phyloP scores from a whole-genome alignment of 30 jellyfish, hydroid and myxozoan genomes.

The Aurelia aurita region DNA sequence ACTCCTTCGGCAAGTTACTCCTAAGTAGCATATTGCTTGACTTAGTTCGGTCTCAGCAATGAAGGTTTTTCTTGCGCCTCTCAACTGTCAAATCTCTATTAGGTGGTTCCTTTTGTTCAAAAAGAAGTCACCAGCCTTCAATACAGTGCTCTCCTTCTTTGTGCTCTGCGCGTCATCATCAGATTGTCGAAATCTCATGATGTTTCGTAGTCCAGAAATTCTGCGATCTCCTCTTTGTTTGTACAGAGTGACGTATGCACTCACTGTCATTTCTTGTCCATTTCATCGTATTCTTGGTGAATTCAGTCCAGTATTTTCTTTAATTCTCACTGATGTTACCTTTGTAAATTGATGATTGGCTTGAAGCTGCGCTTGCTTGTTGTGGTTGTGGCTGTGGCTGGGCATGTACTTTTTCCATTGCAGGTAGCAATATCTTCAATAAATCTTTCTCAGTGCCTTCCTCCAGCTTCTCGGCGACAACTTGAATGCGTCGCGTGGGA shows the following conservation, averaged over 20 bases:
- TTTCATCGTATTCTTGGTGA: neutral
- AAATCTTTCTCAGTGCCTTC: too few species aligned
- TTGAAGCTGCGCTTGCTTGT: too few species aligned
- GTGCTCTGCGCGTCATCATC: conserved; percentile 13
- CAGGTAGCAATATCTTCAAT: too few species aligned
- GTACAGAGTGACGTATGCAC: conserved; percentile 12
- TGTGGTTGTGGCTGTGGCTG: too few species aligned
- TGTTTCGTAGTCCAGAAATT: conserved; percentile 17
- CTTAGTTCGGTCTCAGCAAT: conserved; percentile 16
- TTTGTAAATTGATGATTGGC: too few species aligned
- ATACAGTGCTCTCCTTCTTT: neutral
- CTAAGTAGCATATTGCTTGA: neutral
- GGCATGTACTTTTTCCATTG: too few species aligned
- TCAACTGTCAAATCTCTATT: conserved; percentile 25
- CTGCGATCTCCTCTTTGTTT: conserved; percentile 15
- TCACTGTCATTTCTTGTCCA: conserved; percentile 16
- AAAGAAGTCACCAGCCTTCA: conserved; percentile 16
- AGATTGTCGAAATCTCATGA: conserved; percentile 15
- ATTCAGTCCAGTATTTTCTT: too few species aligned
- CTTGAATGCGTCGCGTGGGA: too few species aligned
- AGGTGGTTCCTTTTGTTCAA: conserved; percentile 4
- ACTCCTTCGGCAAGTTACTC: too few species aligned
- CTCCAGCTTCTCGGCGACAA: too few species aligned
- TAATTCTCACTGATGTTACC: too few species aligned
- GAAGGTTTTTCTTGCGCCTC: conserved; percentile 6